Base-by-base conservation (phyloP, 2,113 vertebrate species). In the Puffinus mauretanicus region DNA sequence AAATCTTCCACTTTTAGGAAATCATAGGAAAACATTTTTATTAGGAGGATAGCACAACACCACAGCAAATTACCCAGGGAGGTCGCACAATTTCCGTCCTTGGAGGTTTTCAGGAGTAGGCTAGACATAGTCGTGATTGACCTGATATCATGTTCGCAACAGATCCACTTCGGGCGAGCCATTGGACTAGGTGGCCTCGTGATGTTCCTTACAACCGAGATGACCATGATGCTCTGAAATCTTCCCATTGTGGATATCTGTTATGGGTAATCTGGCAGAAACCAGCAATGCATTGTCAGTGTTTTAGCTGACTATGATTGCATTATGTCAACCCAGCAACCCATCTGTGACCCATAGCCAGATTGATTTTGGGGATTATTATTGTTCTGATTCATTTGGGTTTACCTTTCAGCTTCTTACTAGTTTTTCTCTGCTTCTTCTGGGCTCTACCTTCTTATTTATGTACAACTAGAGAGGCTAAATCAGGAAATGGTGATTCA, bases 41-140 rank as follows among this genome's bases (percentile, higher is more conserved):
- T 30, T 44, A 57, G 29, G 20, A 80, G 1, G 4, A 42, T 13
- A 69, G 29, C 15, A 60, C 17, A 76, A 14, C 26, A 55, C 0
- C 4, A 10, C 34, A 65, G 69, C 7, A 77, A 60, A 65, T 86
- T 72, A 42, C 10, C 7, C 5, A 38, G 5, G 13, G 8, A 32
- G 18, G 58, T 3, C 1, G 0, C 15, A 38, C 2, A 32, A 14
- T 32, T 67, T 82, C 61, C 3, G 0, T 64, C 57, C 44, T 60
- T 32, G 22, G 29, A 85, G 32, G 7, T 88, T 79, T 93, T 75
- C 11, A 47, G 24, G 11, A 75, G 18, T 16, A 78, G 51, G 15
- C 19, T 70, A 62, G 27, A 64, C 17, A 26, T 29, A 58, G 17
- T 3, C 8, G 15, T 32, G 10, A 70, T 11, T 93, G 24, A 67